A percentile compares a stretch with the other conserved stretches of the same genome.
These are phyloP conservation scores for Lasaia peninsularis DNA, from an alignment of 1,140 invertebrate species.

Conservation along the genomic window DNA sequence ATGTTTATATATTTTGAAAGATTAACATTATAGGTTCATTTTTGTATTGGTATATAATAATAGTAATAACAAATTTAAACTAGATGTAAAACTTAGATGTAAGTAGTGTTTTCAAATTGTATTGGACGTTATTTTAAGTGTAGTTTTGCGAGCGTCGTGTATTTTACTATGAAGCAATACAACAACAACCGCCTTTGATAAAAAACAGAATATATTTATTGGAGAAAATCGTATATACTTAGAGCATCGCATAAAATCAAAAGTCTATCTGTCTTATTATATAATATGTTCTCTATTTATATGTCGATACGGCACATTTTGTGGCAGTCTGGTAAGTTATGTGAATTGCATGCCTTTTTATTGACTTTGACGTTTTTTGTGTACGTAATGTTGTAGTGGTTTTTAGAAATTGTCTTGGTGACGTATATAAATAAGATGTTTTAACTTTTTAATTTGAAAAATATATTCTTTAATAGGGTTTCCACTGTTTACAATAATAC, in stretches of 20 bases:
- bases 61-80: constrained; percentile 73
- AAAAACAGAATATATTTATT: constrained; percentile 30
- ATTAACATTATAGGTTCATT: constrained; percentile 34
- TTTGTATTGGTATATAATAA: constrained; percentile 59
- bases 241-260: background rate
- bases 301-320: constrained; percentile 63
- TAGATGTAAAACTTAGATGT: constrained; percentile 68
- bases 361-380: constrained; percentile 14
- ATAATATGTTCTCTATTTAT: background rate
- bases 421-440: constrained; percentile 3
- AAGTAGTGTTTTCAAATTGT: constrained; percentile 79
- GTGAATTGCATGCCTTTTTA: constrained; percentile 20
- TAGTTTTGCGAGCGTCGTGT: constrained; percentile 39
- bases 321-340: constrained; percentile 26
- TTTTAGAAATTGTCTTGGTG: background rate
- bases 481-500: background rate
- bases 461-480: background rate
- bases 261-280: background rate
- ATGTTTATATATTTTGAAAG: constrained; percentile 63
- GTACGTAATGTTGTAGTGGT: constrained; percentile 7
- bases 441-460: background rate
- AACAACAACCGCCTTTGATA: constrained; percentile 56
- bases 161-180: constrained; percentile 55
- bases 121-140: constrained; percentile 67
- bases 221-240: constrained; percentile 11